A percentile compares a stretch with the other conserved stretches of the same genome.
Conservation (phyloP, 2,797 vertebrate species). For the Anguilla megastoma region DNA sequence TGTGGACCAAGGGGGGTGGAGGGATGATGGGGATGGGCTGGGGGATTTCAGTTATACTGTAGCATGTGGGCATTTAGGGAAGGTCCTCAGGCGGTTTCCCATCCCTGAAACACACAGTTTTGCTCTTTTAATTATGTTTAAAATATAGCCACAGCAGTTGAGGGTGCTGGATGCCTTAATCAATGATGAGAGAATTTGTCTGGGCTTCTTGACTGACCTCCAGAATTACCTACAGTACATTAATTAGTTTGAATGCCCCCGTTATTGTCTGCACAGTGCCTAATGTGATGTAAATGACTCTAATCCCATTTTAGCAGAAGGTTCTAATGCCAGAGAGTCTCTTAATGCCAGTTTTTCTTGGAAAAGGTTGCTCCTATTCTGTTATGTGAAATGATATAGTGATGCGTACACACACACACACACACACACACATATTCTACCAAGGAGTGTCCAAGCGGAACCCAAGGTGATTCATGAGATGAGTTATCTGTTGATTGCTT, state of each 20-base stretch:
- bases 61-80: background rate
- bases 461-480: no score
- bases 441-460: background rate
- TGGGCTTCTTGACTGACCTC: conserved; percentile 60
- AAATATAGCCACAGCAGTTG: background rate
- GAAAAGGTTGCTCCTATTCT: background rate
- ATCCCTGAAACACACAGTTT: background rate
- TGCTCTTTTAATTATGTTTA: background rate
- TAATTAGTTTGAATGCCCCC: conserved; percentile 68
- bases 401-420: background rate
- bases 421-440: background rate
- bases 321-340: background rate
- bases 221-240: conserved; percentile 67
- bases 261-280: conserved; percentile 42
- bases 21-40: no score
- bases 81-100: background rate
- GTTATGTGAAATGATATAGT: background rate
- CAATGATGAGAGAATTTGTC: conserved; percentile 63
- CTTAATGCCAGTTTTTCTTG: background rate
- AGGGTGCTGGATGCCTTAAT: conserved; percentile 52
- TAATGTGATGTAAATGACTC: conserved; percentile 58
- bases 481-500: background rate
- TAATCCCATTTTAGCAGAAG: conserved; percentile 51
- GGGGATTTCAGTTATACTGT: background rate
- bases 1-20: background rate